Evolutionary conservation across 2,888 invertebrate species (phyloP), one percentile per base, ranked within the genome.

Genomic region (Meganola albula): DNA sequence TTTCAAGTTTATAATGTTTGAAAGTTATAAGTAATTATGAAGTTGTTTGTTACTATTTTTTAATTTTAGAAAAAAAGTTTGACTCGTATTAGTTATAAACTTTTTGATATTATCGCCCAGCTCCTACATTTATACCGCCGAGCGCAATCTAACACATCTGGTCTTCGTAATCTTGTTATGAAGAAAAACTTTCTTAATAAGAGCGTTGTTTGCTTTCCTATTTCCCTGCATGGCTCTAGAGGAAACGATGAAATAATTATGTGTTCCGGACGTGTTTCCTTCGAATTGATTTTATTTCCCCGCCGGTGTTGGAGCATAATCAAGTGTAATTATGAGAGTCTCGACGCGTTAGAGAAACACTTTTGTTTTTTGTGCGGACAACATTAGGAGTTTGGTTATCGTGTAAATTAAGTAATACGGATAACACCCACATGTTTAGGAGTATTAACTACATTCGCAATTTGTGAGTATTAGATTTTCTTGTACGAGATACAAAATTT

Each of bases 121-220:
- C 33, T 44, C 51, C 57, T 62, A 66, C 61, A 58, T 72, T 72
- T 73, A 72, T 50, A 64, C 73, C 71, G 64, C 73, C 71, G 69
- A 63, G 53, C 65, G 58, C 74, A 61, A 69, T 65, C 63, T 60
- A 64, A 74, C 78, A 78, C 85, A 84, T 84, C 82, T 84, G 84
- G 82, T 63, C 82, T 63, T 62, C 67, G 76, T 83, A 83, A 84
- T 83, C 75, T 72, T 74, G 79, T 83, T 83, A 84, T 73, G 70
- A 75, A 74, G 72, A 83, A 83, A 84, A 84, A 84, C 75, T 84
- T 84, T 84, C 72, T 78, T 83, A 84, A 84, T 84, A 83, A 83
- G 78, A 69, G 62, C 68, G 66, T 60, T 64, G 70, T 74, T 76
- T 74, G 70, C 67, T 65, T 70, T 63, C 53, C 61, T 68, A 63